A percentile compares a stretch with the other conserved stretches of the same genome.
phyloP scores from a whole-genome alignment of 2,888 invertebrate species.

The Sesia bembeciformis region DNA sequence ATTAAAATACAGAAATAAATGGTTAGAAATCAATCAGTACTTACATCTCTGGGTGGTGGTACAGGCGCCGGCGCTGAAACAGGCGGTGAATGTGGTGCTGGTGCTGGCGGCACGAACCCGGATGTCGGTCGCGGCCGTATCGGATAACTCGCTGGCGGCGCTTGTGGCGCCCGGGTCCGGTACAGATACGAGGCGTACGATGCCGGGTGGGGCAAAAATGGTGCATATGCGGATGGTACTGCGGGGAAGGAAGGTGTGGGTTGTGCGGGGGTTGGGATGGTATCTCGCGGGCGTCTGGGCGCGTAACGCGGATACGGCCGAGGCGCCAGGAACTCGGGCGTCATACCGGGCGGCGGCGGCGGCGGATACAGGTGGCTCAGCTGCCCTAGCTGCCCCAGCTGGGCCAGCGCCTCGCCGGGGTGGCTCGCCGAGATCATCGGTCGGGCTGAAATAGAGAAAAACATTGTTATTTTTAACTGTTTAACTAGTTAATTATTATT shows the following conservation, averaged over 20 bases:
- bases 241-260: slow-evolving; percentile 39
- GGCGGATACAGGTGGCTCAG: slow-evolving; percentile 74
- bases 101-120: slow-evolving; percentile 59
- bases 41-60: slow-evolving; percentile 51
- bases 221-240: slow-evolving; percentile 49
- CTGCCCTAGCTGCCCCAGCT: slow-evolving; percentile 72
- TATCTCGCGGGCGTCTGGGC: slow-evolving; percentile 46
- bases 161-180: slow-evolving; percentile 52
- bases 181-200: slow-evolving; percentile 58
- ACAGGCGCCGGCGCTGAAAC: slow-evolving; percentile 42
- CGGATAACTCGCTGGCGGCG: slow-evolving; percentile 44
- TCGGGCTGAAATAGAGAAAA: slow-evolving; percentile 51
- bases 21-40: slow-evolving; percentile 2
- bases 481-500: too few species aligned
- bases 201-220: slow-evolving; percentile 59
- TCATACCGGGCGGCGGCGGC: slow-evolving; percentile 56
- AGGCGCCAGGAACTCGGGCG: slow-evolving; percentile 78
- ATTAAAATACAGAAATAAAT: not conserved
- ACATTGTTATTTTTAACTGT: too few species aligned
- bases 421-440: slow-evolving; percentile 81
- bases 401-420: slow-evolving; percentile 78
- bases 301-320: slow-evolving; percentile 75
- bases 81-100: slow-evolving; percentile 51
- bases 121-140: slow-evolving; percentile 54
- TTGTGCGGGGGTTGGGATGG: slow-evolving; percentile 43